phyloP scores from a whole-genome alignment of 2,113 vertebrate species.

The Platysteira castanea region DNA sequence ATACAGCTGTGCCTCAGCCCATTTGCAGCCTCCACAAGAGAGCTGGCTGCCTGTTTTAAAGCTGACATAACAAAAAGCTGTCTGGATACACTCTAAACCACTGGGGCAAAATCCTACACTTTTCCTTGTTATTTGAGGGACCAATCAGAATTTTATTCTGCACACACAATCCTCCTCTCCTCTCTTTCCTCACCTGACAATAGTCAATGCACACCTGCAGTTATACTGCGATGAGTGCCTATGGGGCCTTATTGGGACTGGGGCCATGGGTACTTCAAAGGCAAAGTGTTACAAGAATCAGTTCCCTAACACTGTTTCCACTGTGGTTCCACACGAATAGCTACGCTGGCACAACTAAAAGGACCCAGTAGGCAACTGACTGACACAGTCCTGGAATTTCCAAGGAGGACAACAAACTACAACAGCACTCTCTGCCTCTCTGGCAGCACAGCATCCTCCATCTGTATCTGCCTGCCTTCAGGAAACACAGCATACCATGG shows the following conservation, averaged over 20 bases:
- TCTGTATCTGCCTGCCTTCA: fast-evolving
- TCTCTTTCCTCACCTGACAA: background rate
- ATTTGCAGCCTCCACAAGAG: background rate
- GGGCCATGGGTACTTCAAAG: background rate
- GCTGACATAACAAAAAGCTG: background rate
- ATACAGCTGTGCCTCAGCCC: background rate
- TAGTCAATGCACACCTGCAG: background rate
- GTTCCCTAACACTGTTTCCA: background rate
- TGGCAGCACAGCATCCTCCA: background rate
- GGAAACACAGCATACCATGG: background rate
- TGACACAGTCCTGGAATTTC: background rate
- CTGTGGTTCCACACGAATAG: background rate
- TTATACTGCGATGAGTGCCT: background rate
- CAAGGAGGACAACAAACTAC: background rate
- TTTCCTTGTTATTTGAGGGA: background rate
- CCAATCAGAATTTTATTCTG: background rate
- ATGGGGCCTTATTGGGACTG: background rate
- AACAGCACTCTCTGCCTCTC: background rate
- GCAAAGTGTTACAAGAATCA: background rate
- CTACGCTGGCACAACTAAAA: background rate
- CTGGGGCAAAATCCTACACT: background rate
- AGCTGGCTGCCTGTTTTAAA: background rate
- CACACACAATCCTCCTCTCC: background rate
- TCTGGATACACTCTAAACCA: background rate
- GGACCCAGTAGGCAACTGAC: background rate